Evolutionary conservation across 1,140 invertebrate genomes (phyloP), one percentile per base, ranked within the genome.

Genomic region (Drosophila guanche): DNA sequence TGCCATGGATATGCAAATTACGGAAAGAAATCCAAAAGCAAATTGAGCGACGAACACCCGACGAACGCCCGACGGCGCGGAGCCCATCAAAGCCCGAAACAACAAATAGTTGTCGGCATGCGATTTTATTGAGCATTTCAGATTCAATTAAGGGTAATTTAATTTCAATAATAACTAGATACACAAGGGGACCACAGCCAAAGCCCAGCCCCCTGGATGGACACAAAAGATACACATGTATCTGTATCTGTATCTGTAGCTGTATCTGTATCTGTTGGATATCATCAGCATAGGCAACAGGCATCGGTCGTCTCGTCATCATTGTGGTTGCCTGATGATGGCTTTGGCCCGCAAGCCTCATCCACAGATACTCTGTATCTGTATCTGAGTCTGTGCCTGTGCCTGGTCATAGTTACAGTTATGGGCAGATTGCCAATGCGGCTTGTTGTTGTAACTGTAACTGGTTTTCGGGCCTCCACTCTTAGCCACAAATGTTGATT

Each of bases 91-190:
- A 88, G 81, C 46, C 46, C 69, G 14, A 69, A 62, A 62, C 72
- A 60, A 61, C 63, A 78, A 86, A 76, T 79, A 79, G 75, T 88
- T 88, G 79, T 76, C 78, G 75, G 79, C 88, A 84, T 88, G 83
- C 88, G 73, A 90, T 90, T 89, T 90, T 90, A 90, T 90, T 89
- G 88, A 89, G 79, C 88, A 89, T 90, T 90, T 90, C 88, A 57
- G 83, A 90, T 90, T 90, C 88, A 90, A 90, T 90, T 90, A 89
- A 63, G 76, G 70, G 79, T 90, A 90, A 90, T 90, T 90, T 89
- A 90, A 90, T 90, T 90, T 90, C 83, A 90, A 90, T 90, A 86
- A 88, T 88, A 89, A 79, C 85, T 79, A 76, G 72, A 76, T 76
- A 76, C 60, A 76, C 70, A 86, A 69, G 66, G 50, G 76, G 37